A percentile compares a stretch with the other conserved stretches of the same genome.
phyloP scores from a whole-genome alignment of 2,113 vertebrate genomes.

The Silurus glanis region DNA sequence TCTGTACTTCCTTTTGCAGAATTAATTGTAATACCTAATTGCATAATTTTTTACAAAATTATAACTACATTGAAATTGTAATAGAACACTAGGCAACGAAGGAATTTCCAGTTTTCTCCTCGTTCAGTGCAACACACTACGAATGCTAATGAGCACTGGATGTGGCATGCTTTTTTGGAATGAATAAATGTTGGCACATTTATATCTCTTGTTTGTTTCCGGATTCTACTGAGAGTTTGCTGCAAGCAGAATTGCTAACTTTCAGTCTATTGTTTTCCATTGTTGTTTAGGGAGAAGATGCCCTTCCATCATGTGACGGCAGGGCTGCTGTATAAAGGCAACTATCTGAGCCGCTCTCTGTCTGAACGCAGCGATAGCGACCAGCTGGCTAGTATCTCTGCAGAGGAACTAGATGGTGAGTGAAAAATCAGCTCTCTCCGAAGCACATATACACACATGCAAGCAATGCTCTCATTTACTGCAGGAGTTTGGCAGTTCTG shows the following conservation, averaged over 20 bases:
- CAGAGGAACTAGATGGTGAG: conserved; percentile 96
- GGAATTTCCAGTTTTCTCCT: not conserved
- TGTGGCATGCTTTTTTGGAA: not conserved
- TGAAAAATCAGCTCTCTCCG: not conserved
- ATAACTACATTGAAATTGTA: not conserved
- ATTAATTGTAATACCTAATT: not conserved
- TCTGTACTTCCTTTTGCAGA: not conserved
- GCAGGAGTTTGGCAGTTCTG: not conserved
- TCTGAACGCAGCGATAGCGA: conserved; percentile 91
- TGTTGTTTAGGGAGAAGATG: conserved; percentile 88
- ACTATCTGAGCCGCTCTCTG: conserved; percentile 93
- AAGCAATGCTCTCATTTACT: not conserved
- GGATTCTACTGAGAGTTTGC: not conserved
- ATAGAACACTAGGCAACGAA: not conserved
- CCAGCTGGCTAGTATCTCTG: conserved; percentile 91
- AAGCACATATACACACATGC: not conserved
- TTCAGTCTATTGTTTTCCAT: conserved; percentile 14
- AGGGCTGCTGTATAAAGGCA: conserved; percentile 96
- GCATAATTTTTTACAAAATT: not conserved
- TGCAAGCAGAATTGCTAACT: not conserved
- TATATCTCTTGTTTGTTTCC: not conserved
- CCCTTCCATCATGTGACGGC: conserved; percentile 98
- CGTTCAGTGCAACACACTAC: not conserved
- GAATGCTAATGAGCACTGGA: not conserved
- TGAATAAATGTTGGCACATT: not conserved